Conservation (phyloP, 2,888 invertebrate genomes). For the Dynastes tityus region DNA sequence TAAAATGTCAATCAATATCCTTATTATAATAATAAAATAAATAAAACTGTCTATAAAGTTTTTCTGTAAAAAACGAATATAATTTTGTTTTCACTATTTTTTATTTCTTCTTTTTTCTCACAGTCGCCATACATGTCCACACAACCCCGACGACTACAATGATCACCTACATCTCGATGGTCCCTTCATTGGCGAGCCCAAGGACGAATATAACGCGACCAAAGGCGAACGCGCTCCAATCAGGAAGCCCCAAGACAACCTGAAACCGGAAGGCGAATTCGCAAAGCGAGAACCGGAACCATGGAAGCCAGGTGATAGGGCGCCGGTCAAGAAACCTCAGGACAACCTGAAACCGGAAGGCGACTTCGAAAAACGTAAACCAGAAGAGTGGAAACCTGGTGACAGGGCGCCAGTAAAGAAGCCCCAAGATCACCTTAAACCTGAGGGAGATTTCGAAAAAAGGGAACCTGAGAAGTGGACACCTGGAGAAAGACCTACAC, state of each 20-base stretch:
- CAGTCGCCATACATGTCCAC: slow-evolving; percentile 90
- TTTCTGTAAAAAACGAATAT: no score
- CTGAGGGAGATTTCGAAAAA: slow-evolving; percentile 74
- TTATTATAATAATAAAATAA: no score
- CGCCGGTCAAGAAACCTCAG: slow-evolving; percentile 69
- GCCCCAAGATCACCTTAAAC: slow-evolving; percentile 70
- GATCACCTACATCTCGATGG: slow-evolving; percentile 84
- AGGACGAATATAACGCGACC: slow-evolving; percentile 71
- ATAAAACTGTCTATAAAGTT: no score
- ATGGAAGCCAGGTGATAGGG: slow-evolving; percentile 69
- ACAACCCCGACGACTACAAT: slow-evolving; percentile 76
- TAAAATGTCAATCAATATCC: no score
- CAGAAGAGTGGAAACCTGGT: slow-evolving; percentile 65
- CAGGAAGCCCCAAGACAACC: slow-evolving; percentile 70
- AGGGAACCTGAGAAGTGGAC: slow-evolving; percentile 68
- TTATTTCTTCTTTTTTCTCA: slow-evolving; percentile 60
- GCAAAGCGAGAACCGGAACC: slow-evolving; percentile 68
- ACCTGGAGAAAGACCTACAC: slow-evolving; percentile 69
- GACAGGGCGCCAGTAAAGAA: slow-evolving; percentile 73
- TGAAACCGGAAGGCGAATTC: slow-evolving; percentile 70
- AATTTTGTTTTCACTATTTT: not conserved
- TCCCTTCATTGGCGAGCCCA: slow-evolving; percentile 73
- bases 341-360: slow-evolving; percentile 68
- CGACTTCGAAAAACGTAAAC: slow-evolving; percentile 64
- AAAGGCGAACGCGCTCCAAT: slow-evolving; percentile 70